Evolutionary conservation across 2,888 invertebrate species (phyloP), one percentile per base, ranked within the genome.

Genomic region (Plagodis dolabraria): DNA sequence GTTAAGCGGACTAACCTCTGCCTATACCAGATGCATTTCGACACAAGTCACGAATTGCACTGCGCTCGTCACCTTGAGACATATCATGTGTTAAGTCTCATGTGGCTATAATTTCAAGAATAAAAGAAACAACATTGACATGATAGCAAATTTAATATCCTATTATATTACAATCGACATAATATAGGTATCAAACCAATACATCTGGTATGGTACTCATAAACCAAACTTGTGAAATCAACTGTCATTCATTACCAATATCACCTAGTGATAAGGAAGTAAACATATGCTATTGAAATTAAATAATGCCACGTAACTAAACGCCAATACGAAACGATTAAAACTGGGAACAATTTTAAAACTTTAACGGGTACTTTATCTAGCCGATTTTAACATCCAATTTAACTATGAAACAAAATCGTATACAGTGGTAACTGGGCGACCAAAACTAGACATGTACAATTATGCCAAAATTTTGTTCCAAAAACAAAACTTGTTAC

Each of bases 111-210:
- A n/a, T n/a, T n/a, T 53, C 12, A 5, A 49, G 44, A 51, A 53
- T 33, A 66, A 60, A 57, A 64, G 60, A 67, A 56, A 70, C 53
- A 64, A 60, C 68, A 74, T 55, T 74, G 82, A 87, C 85, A 85
- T 86, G 85, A 89, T 89, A 89, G 87, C 89, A 89, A 89, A 89
- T 89, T 87, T 89, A 87, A 88, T 85, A 86, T 76, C 82, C 82
- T 89, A 89, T 77, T 83, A 82, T 88, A 87, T 82, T 85, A 87
- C 80, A 83, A 85, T 83, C 80, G 77, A 87, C 81, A 83, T 82
- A 83, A 82, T 83, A 85, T 80, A 22, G 22, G 22, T 22, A 83
- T 77, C 71, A 77, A 75, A 79, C 80, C 75, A 75, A 72, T 49
- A 55, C 52, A 78, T 73, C 72, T 74, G 71, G 76, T 80, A 78